phyloP scores from a whole-genome alignment of 2,888 invertebrate genomes.

The Fragum fragum region DNA sequence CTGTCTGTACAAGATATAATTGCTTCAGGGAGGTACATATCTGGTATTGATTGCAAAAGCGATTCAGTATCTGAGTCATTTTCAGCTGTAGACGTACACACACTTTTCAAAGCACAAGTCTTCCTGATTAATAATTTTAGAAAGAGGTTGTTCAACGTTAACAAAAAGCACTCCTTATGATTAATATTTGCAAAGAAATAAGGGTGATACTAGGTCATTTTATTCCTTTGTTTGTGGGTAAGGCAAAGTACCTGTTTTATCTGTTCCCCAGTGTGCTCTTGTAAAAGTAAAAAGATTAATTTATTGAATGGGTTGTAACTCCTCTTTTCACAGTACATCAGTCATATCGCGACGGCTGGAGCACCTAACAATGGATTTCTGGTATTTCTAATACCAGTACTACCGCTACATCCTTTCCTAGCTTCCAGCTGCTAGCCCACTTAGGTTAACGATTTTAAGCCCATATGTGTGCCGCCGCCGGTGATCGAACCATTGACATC shows the following conservation, averaged over 20 bases:
- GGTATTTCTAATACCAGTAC: too few relatives aligned
- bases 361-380: too few relatives aligned
- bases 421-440: too few relatives aligned
- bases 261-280: conserved; percentile 44
- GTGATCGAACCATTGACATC: too few relatives aligned
- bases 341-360: too few relatives aligned
- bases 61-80: conserved; percentile 63
- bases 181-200: conserved; percentile 45
- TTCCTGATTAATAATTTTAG: conserved; percentile 54
- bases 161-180: conserved; percentile 60
- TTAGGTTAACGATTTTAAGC: too few relatives aligned
- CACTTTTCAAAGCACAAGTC: conserved; percentile 61
- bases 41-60: conserved; percentile 70
- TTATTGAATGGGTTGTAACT: conserved; percentile 56
- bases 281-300: conserved; percentile 29
- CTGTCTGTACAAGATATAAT: conserved; percentile 58
- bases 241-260: conserved; percentile 17
- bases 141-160: conserved; percentile 37
- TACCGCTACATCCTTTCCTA: too few relatives aligned
- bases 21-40: conserved; percentile 49
- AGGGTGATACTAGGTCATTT: conserved; percentile 41
- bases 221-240: conserved; percentile 38
- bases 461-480: too few relatives aligned
- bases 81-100: conserved; percentile 65
- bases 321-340: too few relatives aligned